Evolutionary conservation across 2,797 vertebrate genomes (phyloP), one percentile per base, ranked within the genome.

Genomic region (Malurus splendens): DNA sequence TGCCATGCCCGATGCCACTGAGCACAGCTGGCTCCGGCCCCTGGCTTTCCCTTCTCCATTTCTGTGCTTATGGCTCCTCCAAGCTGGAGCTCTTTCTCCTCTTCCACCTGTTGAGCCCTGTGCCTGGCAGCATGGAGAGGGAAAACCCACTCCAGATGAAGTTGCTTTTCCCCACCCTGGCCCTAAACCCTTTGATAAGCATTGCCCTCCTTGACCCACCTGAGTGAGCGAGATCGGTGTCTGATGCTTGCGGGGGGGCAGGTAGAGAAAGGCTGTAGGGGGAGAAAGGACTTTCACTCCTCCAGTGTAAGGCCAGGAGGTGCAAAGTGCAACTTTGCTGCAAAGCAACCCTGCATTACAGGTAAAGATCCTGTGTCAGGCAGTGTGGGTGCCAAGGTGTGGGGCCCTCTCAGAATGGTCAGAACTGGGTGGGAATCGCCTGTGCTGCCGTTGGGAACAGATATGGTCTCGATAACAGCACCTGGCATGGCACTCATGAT

Each of bases 21-120:
- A 41, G 48, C 44, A 8, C 0, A 0, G 9, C 56, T 3, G 0
- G 38, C 47, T 56, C 39, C 0, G 0, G 13, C 42, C 47, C 47
- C 57, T 61, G 55, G 25, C 59, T 78, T 75, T 90, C n/a, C 38
- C 24, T 71, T 28, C 15, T 92, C 42, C 25, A 16, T 61, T 54
- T 55, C 38, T 64, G 28, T 12, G n/a, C 65, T 4, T 0, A 23
- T 2, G 2, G 23, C 22, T 90, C 44, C 45, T 61, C 47, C 1
- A 4, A 54, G 39, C 50, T 3, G 2, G 22, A 62, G 30, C 14
- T 86, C 45, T 85, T 76, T 33, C 44, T 87, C 41, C 30, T 30
- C 45, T 7, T 79, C 28, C 9, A 24, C n/a, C 50, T 27, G 36
- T 57, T 4, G 2, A 91, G 52, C 55, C 25, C 67, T 68, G 36